These are phyloP conservation scores for Acanthaster planci DNA, from an alignment of 35 echinoderm and acorn worm species.

Conservation along the genomic window DNA sequence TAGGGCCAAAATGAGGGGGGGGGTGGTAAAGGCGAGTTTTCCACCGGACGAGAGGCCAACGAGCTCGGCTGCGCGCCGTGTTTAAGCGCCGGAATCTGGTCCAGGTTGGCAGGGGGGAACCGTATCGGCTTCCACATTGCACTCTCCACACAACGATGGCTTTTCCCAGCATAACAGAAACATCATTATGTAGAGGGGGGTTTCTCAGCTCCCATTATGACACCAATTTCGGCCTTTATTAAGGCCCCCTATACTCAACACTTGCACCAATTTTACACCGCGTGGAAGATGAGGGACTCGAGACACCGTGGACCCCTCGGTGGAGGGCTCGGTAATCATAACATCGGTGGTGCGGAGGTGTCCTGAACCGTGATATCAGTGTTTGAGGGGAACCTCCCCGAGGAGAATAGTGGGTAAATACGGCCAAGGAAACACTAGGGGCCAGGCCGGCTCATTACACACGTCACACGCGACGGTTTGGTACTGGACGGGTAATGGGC, in stretches of 20 bases:
- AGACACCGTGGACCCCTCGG: not conserved
- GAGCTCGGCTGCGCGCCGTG: not conserved
- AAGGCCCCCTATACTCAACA: not conserved
- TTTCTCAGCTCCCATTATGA: not conserved
- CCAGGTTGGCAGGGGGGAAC: not conserved
- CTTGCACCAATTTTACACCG: not conserved
- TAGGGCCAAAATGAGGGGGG: too few species aligned
- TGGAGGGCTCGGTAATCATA: not conserved
- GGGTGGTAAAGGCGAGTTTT: too few species aligned
- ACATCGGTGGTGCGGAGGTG: not conserved
- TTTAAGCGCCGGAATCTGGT: constrained; percentile 12
- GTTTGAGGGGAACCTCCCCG: not conserved
- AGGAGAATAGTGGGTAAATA: not conserved
- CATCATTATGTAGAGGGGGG: not conserved
- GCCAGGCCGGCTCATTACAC: not conserved
- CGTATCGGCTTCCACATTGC: constrained; percentile 14
- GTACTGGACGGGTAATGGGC: not conserved
- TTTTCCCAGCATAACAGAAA: not conserved
- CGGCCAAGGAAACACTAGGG: not conserved
- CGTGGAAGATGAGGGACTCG: not conserved
- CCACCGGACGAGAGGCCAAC: not conserved
- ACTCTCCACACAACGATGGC: constrained; percentile 12
- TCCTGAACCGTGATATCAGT: constrained; percentile 2
- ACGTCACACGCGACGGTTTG: not conserved
- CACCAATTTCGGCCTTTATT: too few species aligned